These are phyloP conservation scores for Neofelis nebulosa DNA, from an alignment of 2,113 vertebrate genomes.

Conservation along the genomic window DNA sequence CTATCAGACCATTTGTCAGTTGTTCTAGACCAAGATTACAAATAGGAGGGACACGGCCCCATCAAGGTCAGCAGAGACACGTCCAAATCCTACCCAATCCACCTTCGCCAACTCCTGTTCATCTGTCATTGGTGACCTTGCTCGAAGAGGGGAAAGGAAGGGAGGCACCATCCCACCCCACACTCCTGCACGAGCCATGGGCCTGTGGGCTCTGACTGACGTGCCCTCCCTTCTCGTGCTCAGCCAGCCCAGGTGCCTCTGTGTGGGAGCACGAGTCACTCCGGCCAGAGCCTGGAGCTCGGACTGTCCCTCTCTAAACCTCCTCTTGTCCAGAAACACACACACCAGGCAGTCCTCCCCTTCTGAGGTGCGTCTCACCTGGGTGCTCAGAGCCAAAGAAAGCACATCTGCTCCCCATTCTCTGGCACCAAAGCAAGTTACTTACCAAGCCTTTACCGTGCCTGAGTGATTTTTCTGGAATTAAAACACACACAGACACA, in stretches of 20 bases:
- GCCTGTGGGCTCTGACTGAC: neutral
- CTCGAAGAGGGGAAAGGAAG: neutral
- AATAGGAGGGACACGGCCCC: conserved; percentile 78
- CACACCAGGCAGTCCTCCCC: neutral
- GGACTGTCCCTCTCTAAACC: neutral
- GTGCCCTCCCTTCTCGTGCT: rapidly evolving
- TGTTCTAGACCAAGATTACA: conserved; percentile 78
- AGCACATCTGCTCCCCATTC: neutral
- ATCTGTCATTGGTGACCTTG: conserved; percentile 22
- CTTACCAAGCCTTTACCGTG: neutral
- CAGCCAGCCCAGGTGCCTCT: neutral
- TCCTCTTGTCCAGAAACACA: neutral
- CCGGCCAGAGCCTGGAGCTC: neutral
- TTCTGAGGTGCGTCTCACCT: neutral
- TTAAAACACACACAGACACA: neutral
- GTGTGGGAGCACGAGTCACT: neutral
- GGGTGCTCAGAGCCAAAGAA: neutral
- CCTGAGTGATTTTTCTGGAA: neutral
- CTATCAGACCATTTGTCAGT: conserved; percentile 89
- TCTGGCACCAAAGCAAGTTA: neutral
- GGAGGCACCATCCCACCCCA: neutral
- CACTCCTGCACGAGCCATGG: rapidly evolving
- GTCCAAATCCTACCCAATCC: conserved; percentile 67
- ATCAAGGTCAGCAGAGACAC: conserved; percentile 90
- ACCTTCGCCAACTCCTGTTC: neutral